These are phyloP conservation scores for Chloroclysta siterata DNA, from an alignment of 2,888 invertebrate species.

Conservation along the genomic window DNA sequence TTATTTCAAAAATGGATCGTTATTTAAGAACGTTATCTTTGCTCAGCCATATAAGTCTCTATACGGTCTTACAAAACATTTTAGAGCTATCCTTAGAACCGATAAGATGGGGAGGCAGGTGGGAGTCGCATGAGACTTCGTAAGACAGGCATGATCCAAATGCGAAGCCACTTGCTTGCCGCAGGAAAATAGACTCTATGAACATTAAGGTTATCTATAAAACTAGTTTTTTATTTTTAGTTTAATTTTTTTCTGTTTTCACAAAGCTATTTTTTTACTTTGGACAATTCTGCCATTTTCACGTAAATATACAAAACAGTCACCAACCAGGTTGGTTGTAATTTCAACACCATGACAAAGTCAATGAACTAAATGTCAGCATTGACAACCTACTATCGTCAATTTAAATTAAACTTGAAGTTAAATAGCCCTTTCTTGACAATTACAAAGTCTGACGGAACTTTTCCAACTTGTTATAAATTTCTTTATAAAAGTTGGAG, in stretches of 20 bases:
- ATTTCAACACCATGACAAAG: no score
- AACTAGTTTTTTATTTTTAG: no score
- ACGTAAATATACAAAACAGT: no score
- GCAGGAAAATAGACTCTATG: no score
- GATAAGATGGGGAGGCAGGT: conserved; percentile 48
- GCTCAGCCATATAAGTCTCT: conserved; percentile 3
- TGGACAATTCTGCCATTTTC: no score
- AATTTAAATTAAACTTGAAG: not conserved
- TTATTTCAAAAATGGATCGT: no score
- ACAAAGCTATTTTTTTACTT: no score
- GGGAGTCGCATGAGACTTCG: conserved; percentile 70
- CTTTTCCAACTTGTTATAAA: conserved; percentile 6
- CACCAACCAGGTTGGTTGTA: no score
- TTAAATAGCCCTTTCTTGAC: not conserved
- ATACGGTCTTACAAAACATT: conserved; percentile 31
- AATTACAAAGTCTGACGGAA: conserved; percentile 1
- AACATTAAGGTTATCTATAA: no score
- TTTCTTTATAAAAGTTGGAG: not conserved
- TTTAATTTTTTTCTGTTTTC: no score
- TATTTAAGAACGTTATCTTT: conserved; percentile 2
- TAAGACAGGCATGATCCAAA: conserved; percentile 45
- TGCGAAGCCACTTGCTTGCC: no score
- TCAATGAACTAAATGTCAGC: not conserved
- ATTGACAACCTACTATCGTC: not conserved
- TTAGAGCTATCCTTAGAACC: conserved; percentile 47